Evolutionary conservation across 2,888 invertebrate species (phyloP), one percentile per base, ranked within the genome.

Genomic region (Dasypolia templi): DNA sequence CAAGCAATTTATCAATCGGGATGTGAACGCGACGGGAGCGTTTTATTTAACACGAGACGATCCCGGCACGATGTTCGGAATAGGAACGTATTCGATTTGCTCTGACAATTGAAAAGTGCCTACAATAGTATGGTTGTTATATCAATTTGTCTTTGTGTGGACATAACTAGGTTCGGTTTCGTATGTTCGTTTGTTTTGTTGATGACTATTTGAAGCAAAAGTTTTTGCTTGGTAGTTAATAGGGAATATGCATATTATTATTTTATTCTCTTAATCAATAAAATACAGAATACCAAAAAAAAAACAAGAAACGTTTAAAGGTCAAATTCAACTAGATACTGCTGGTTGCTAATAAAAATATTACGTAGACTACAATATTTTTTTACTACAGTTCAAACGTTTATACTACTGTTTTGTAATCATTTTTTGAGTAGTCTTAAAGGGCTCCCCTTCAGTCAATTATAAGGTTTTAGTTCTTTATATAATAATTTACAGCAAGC

Each of bases 1-100:
- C 82, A 85, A 88, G 83, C 82, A 78, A 90, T 90, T 86, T 84
- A 87, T 90, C 88, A 89, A 83, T 73, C 63, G 74, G 85, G 77
- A 82, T 84, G 85, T 86, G 74, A 62, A 73, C 62, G 51, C 35
- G 65, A 56, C 26, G 26, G 67, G 66, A 70, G 42, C 61, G 17
- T 78, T 82, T 75, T 73, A 81, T 67, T 73, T 64, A 19, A 63
- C 65, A 76, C 78, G 75, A 17, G 51, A 77, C 87, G 82, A 77
- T 70, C 59, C 77, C 76, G 86, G 64, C 26, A 72, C 83, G 81
- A 72, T 62, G n/a, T 75, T 75, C 51, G 51, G 29, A 69, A 59
- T 64, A 68, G 68, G 49, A 32, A 71, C 62, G 71, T 64, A 55
- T 79, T 77, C 77, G 66, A 75, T 77, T 79, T 72, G 19, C 35